Percentiles rank a stretch among this genome's conserved stretches.
Conservation (phyloP, 2,888 invertebrate genomes). For the Zelleria hepariella region DNA sequence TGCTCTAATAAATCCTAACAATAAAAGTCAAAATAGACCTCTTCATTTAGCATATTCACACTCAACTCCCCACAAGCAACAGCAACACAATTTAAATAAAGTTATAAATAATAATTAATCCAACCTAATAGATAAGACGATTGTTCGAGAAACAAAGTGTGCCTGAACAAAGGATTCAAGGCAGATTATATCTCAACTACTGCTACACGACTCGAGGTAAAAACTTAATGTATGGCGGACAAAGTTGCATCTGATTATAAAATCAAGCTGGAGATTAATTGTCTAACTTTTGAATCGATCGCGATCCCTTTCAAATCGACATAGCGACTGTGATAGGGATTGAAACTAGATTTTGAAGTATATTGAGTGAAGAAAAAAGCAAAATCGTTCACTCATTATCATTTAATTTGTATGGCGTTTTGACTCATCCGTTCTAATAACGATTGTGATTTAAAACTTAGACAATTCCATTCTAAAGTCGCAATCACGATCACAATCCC, state of each 20-base stretch:
- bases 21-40: background rate
- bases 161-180: constrained; percentile 12
- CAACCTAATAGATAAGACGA: constrained; percentile 21
- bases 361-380: too few species aligned
- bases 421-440: too few species aligned
- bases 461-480: too few species aligned
- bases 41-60: background rate
- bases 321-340: too few species aligned
- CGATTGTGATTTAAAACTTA: too few species aligned
- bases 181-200: constrained; percentile 11
- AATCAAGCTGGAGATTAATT: background rate
- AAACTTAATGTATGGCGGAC: background rate
- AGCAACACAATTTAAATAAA: background rate
- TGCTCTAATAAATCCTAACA: background rate
- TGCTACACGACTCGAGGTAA: background rate
- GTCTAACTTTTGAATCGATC: too few species aligned
- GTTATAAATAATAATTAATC: constrained; percentile 41
- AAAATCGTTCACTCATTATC: too few species aligned
- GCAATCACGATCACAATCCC: too few species aligned
- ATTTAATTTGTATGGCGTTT: too few species aligned
- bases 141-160: constrained; percentile 18
- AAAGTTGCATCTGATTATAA: background rate
- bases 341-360: too few species aligned
- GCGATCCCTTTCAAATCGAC: too few species aligned
- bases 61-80: background rate